Base-by-base conservation (phyloP, 2,888 invertebrate species). In the Drosophila testacea region DNA sequence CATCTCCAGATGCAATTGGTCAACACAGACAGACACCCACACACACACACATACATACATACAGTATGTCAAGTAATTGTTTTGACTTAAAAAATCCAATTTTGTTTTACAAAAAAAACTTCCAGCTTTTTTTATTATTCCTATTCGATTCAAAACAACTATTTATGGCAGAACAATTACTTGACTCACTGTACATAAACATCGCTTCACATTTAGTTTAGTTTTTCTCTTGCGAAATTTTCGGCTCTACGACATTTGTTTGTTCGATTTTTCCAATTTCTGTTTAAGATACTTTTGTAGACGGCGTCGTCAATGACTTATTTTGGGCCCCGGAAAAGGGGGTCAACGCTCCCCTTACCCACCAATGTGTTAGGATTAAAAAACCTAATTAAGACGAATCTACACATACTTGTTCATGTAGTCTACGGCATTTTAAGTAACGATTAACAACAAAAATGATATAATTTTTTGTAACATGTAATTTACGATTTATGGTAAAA, bases 341-440 rank as follows among this genome's bases (percentile, higher is more conserved):
- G 32, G 32, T 6, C 32, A 32, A 3, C 7, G 1, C 32, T 2
- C 32, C 3, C 32, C 32, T 32, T 32, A 3, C 32, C 32, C 32
- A 66, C 55, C 70, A 76, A 39, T 78, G 78, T 72, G 73, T 78
- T 80, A 83, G 85, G 73, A 71, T 82, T 68, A 79, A 76, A 79
- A 76, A 32, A 32, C 32, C 32, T 32, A 32, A 32, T 32, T 32
- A 32, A 80, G 85, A 74, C 69, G 79, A 69, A 76, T 83, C 74
- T 83, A 83, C 83, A 73, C 13, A 62, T 69, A 70, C 47, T 72
- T 81, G 22, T 22, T 79, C 70, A 71, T 73, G 81, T 85, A 73
- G 55, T 55, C 34, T 74, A 70, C 66, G 79, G 79, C 83, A 83
- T 86, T 83, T 85, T 86, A 83, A 85, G 85, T 75, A 81, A 75